Conservation (phyloP, 2,797 vertebrate genomes). For the Hoplostethus mediterraneus region DNA sequence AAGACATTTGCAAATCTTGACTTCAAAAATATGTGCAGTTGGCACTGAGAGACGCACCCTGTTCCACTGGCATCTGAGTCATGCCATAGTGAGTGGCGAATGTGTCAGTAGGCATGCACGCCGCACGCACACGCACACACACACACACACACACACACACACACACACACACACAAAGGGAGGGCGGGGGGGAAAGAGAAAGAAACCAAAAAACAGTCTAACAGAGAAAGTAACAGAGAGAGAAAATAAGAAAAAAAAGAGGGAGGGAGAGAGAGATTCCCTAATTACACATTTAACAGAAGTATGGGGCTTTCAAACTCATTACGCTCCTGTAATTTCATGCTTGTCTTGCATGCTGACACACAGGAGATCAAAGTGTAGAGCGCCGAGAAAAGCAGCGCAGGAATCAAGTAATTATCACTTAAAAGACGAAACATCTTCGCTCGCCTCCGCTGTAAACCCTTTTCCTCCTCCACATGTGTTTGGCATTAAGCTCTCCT, state of each 20-base stretch:
- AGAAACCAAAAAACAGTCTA: conserved; percentile 24
- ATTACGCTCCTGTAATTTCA: conserved; percentile 66
- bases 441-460: conserved; percentile 56
- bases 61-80: conserved; percentile 82
- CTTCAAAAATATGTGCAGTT: conserved; percentile 86
- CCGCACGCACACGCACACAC: conserved; percentile 34
- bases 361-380: conserved; percentile 57
- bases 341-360: conserved; percentile 46
- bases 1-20: conserved; percentile 80
- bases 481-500: conserved; percentile 75
- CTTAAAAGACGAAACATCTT: conserved; percentile 67
- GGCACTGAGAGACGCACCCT: conserved; percentile 78
- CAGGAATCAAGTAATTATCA: conserved; percentile 71
- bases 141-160: conserved; percentile 34
- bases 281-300: conserved; percentile 43
- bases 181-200: background rate
- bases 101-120: conserved; percentile 64
- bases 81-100: conserved; percentile 60
- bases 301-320: conserved; percentile 46
- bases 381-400: conserved; percentile 48
- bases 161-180: conserved; percentile 25
- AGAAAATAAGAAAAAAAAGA: background rate
- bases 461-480: conserved; percentile 69
- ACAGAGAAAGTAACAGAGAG: conserved; percentile 6
- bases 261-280: conserved; percentile 9